Evolutionary conservation across 2,888 invertebrate genomes (phyloP).

Genomic region (Melanotus villosus): DNA sequence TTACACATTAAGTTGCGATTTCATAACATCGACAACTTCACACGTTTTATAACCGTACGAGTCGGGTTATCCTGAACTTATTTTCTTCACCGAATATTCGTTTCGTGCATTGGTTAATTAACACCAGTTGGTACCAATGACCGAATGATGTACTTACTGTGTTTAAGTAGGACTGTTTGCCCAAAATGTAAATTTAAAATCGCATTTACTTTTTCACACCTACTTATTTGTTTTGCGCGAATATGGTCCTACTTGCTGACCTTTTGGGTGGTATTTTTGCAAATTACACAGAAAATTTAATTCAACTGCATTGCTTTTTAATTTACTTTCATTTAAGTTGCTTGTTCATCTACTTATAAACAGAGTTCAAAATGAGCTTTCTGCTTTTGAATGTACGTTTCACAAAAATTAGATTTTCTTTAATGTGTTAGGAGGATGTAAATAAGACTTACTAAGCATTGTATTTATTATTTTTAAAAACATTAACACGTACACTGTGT

Average conservation of each 20-base stretch:
- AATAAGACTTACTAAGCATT: no score
- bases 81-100: not conserved
- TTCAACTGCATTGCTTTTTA: no score
- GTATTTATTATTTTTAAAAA: no score
- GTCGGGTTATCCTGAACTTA: not conserved
- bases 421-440: no score
- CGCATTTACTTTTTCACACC: constrained; percentile 9
- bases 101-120: constrained; percentile 7
- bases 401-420: no score
- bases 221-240: not conserved
- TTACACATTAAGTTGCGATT: constrained; percentile 25
- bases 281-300: no score
- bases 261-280: no score
- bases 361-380: no score
- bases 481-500: no score
- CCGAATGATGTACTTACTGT: constrained; percentile 19
- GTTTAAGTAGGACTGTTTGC: constrained; percentile 30
- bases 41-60: not conserved
- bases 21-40: constrained; percentile 14
- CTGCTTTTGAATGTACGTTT: no score
- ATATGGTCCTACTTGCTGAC: not conserved
- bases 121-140: constrained; percentile 21
- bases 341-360: no score
- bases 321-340: no score
- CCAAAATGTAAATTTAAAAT: not conserved